Evolutionary conservation across 2,888 invertebrate species (phyloP).

Genomic region (Dendrolimus houi): DNA sequence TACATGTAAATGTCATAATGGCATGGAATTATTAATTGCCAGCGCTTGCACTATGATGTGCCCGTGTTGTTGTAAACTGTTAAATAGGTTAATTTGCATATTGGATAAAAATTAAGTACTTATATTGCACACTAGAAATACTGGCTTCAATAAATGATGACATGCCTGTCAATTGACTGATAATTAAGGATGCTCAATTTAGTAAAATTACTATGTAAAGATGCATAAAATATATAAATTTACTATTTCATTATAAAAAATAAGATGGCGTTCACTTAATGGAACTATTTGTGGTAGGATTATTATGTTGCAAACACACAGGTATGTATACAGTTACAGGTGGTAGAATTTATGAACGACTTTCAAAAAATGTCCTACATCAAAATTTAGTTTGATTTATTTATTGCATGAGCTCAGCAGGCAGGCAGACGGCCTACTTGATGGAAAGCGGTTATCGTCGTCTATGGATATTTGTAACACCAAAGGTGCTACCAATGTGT

Average conservation of each 20-base stretch:
- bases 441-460: not conserved
- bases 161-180: too few relatives aligned
- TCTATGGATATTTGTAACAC: not conserved
- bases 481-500: not conserved
- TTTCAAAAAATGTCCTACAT: too few relatives aligned
- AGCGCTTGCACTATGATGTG: conserved; percentile 17
- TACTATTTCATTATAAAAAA: too few relatives aligned
- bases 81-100: conserved; percentile 1
- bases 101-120: conserved; percentile 2
- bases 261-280: too few relatives aligned
- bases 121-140: conserved; percentile 6
- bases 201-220: too few relatives aligned
- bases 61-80: conserved; percentile 11
- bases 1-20: conserved; percentile 37
- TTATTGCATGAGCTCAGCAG: not conserved
- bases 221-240: too few relatives aligned
- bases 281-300: too few relatives aligned
- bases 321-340: too few relatives aligned
- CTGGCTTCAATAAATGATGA: conserved; percentile 4
- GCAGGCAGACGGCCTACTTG: not conserved
- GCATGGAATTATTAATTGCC: conserved; percentile 32
- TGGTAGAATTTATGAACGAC: too few relatives aligned
- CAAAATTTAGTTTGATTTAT: not conserved
- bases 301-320: too few relatives aligned
- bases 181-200: too few relatives aligned